Base-by-base conservation (phyloP, 2,797 vertebrate genomes). In the Tachyglossus aculeatus region DNA sequence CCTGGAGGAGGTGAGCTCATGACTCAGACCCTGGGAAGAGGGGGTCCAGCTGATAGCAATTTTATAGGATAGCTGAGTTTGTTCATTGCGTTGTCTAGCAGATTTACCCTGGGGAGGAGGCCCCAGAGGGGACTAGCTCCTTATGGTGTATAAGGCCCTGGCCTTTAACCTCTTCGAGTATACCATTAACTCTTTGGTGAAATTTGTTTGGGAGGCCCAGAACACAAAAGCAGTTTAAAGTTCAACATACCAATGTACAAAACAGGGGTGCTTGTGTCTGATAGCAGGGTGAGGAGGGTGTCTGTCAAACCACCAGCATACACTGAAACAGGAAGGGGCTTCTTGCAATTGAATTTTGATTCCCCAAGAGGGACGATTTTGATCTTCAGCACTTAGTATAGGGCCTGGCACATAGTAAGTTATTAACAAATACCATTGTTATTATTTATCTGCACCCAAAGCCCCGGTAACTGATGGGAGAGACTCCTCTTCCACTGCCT, bases 41-140 rank as follows among this genome's bases (percentile, higher is more conserved):
- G 82, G 81, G 73, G 82, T 43, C 84, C 88, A 81, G 88, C 89
- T 89, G 88, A 84, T 85, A 85, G 48, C 72, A 88, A 85, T 91
- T 88, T 90, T 75, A 74, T 1, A 45, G 53, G 62, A 69, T 75
- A 86, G 78, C 72, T 78, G 75, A 78, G 75, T 79, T 88, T 79
- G 67, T 73, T 82, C 63, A 64, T 77, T 69, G 80, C 82, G 69
- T 86, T 86, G 80, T 33, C 76, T 36, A 82, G 71, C 52, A 80
- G 62, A 86, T 82, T 61, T 65, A 79, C 64, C 64, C 33, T 31
- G 64, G 88, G 88, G 85, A 79, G 74, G 16, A 31, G 29, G 62
- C 71, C 85, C 73, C 86, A 85, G 74, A 70, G 43, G 0, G 2
- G 67, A 67, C 43, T 74, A 65, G 74, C 75, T 69, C 57, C 33